Evolutionary conservation across 2,113 vertebrate species (phyloP), one percentile per base, ranked within the genome.

Genomic region (Saimiri boliviensis): DNA sequence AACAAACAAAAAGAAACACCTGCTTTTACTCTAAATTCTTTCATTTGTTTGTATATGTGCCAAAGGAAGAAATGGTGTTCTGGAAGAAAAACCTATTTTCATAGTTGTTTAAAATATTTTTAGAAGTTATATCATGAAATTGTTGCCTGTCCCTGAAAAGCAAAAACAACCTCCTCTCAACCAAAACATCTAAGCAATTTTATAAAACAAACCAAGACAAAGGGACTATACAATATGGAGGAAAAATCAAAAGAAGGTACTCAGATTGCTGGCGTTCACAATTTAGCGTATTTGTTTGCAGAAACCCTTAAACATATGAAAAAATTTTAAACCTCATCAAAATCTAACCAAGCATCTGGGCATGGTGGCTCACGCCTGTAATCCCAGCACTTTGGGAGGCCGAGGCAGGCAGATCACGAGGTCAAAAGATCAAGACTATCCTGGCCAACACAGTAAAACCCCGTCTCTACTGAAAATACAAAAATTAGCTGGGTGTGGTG

Each of bases 91-190:
- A 49, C n/a, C 30, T 52, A n/a, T 76, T 49, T 88, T 82, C 32
- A 68, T 35, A 83, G n/a, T 88, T 52, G 68, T 89, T 93, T 83
- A 45, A 92, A 87, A 92, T 77, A 83, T 47, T 73, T 86, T 97
- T 52, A 94, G 74, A 95, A 86, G 54, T 76, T 63, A 27, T 30
- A 58, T 86, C 70, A 84, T 37, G 47, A 84, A 82, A 90, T 32
- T 80, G 45, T 49, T 73, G 47, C 35, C 89, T 94, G 60, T 37
- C 17, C 3, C 68, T 79, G 73, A 91, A 77, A 79, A 90, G 35
- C 42, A 79, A 30, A 94, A 90, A 49, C 30, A 66, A 80, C 9
- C n/a, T 45, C 32, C 27, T 30, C 21, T 90, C 12, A 49, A 84
- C 25, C 42, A 56, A 92, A 92, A 88, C 54, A 85, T 76, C 79